phyloP scores from a whole-genome alignment of 2,113 vertebrate genomes.

The Mormyrus iriodes region DNA sequence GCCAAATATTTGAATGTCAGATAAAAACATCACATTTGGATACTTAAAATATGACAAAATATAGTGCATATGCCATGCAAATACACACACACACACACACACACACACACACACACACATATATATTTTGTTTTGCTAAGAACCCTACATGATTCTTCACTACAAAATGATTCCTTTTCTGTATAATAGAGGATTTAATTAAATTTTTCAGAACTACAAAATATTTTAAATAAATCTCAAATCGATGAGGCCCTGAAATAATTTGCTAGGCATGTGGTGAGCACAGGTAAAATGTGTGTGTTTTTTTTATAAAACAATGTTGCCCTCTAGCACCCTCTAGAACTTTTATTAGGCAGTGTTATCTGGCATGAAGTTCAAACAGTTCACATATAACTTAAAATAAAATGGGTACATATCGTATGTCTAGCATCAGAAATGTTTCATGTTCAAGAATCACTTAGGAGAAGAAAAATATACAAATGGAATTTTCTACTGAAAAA shows the following conservation, averaged over 20 bases:
- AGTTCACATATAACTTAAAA: neutral
- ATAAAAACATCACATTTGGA: neutral
- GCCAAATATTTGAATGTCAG: neutral
- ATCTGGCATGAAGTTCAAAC: conserved; percentile 23
- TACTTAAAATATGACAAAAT: conserved; percentile 21
- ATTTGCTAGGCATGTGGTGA: conserved; percentile 1
- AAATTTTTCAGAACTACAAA: conserved; percentile 35
- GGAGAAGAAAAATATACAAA: neutral
- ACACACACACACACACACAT: no score
- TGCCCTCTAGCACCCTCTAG: neutral
- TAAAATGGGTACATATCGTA: neutral
- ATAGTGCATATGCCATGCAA: conserved; percentile 26
- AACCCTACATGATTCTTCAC: neutral
- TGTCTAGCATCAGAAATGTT: neutral
- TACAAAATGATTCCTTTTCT: conserved; percentile 34
- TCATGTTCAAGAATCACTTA: neutral
- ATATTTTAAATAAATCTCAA: conserved; percentile 33
- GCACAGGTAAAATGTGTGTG: conserved; percentile 11
- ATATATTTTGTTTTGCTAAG: neutral
- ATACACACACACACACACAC: no score
- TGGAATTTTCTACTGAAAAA: neutral
- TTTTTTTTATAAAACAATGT: neutral
- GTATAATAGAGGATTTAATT: conserved; percentile 42
- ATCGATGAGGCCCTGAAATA: conserved; percentile 30
- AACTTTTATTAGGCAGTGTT: conserved; percentile 31